Percentiles rank a stretch among this genome's conserved stretches.
Evolutionary conservation across 1,140 invertebrate species (phyloP).

Genomic region (Drosophila mayri): DNA sequence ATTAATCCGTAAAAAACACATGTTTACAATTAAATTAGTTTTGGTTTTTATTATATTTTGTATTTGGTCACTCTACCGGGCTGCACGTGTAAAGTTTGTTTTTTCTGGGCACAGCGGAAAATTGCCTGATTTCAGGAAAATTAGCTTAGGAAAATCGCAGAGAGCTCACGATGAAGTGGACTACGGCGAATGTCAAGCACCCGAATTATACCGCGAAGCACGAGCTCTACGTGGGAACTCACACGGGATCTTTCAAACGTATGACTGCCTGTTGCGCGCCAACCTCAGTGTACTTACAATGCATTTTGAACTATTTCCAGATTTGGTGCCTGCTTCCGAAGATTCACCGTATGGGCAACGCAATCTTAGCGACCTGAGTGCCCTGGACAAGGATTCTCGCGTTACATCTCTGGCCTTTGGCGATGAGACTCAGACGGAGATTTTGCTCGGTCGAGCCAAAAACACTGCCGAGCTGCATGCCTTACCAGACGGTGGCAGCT

Average conservation of each 20-base stretch:
- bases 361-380: conserved; percentile 86
- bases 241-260: conserved; percentile 85
- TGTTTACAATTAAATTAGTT: not conserved
- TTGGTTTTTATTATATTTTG: not conserved
- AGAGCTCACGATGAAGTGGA: conserved; percentile 75
- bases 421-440: conserved; percentile 88
- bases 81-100: conserved; percentile 75
- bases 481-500: conserved; percentile 17
- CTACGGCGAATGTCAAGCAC: conserved; percentile 78
- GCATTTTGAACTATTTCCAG: conserved; percentile 33
- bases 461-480: conserved; percentile 64
- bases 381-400: conserved; percentile 86
- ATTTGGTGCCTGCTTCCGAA: conserved; percentile 61
- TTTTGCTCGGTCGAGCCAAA: conserved; percentile 87
- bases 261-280: conserved; percentile 17
- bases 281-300: not conserved
- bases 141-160: not conserved
- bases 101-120: not conserved
- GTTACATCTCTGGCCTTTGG: conserved; percentile 90
- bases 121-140: not conserved
- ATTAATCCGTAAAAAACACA: not conserved
- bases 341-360: conserved; percentile 69
- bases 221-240: conserved; percentile 82
- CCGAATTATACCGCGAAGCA: conserved; percentile 75
- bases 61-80: conserved; percentile 16